Evolutionary conservation across 2,888 invertebrate genomes (phyloP).

Genomic region (Saturnia pavonia): DNA sequence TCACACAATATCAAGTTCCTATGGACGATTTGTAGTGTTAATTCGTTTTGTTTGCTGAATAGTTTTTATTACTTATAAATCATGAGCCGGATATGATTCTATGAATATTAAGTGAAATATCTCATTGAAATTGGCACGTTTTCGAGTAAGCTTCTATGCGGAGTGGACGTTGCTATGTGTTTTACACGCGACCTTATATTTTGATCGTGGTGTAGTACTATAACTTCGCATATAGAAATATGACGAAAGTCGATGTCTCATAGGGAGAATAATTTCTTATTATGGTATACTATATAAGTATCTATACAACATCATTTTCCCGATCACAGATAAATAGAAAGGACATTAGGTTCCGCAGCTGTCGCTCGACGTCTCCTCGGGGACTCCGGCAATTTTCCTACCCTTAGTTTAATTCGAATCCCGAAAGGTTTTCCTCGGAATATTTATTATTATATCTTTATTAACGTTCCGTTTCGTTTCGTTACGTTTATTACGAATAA

Average conservation of each 20-base stretch:
- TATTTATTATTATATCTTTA: constrained; percentile 82
- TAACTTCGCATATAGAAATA: background rate
- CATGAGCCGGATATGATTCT: constrained; percentile 58
- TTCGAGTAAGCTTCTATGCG: constrained; percentile 21
- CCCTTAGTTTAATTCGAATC: constrained; percentile 79
- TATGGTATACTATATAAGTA: constrained; percentile 46
- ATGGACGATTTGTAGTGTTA: constrained; percentile 61
- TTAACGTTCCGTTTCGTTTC: constrained; percentile 68
- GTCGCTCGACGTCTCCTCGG: constrained; percentile 70
- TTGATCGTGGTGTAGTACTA: background rate
- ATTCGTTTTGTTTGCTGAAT: constrained; percentile 68
- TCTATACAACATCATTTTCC: constrained; percentile 54
- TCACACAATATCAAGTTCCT: constrained; percentile 64
- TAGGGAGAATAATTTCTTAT: constrained; percentile 44
- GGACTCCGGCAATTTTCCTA: constrained; percentile 78
- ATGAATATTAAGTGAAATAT: constrained; percentile 43
- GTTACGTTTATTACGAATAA: constrained; percentile 66
- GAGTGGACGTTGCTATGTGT: background rate
- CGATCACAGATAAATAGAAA: constrained; percentile 77
- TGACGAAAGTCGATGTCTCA: constrained; percentile 22
- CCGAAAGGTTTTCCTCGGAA: constrained; percentile 73
- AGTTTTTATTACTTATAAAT: constrained; percentile 66
- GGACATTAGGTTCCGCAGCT: constrained; percentile 76
- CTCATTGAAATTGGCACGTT: constrained; percentile 49
- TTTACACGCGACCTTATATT: background rate